Evolutionary conservation across 64 coral and sea anemone genomes (phyloP).

Genomic region (Montipora capricornis): DNA sequence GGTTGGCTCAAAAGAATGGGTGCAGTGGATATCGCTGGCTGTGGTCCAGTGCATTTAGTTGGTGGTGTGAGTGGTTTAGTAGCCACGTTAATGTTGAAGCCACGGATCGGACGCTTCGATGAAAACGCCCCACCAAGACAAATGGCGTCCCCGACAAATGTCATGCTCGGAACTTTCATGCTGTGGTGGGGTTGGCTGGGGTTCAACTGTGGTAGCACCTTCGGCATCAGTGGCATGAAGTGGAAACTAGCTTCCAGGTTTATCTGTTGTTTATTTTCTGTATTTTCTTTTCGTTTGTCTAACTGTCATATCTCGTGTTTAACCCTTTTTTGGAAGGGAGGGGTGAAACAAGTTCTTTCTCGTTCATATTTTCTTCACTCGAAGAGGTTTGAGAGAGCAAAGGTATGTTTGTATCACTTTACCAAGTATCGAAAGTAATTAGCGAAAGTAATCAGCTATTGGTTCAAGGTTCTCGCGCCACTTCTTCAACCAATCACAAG

Average conservation of each 20-base stretch:
- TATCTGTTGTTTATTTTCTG: neutral
- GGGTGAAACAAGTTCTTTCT: too few species aligned
- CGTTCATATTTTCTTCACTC: too few species aligned
- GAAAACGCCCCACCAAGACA: neutral
- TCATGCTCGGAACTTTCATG: slow-evolving; percentile 85
- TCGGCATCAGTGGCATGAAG: slow-evolving; percentile 76
- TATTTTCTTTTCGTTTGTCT: too few species aligned
- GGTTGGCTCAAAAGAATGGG: slow-evolving; percentile 54
- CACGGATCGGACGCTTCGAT: slow-evolving; percentile 72
- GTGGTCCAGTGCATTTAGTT: slow-evolving; percentile 54
- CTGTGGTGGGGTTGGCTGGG: slow-evolving; percentile 91
- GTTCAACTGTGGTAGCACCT: slow-evolving; percentile 87
- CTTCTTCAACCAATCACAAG: too few species aligned
- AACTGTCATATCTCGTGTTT: too few species aligned
- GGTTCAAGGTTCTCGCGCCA: too few species aligned
- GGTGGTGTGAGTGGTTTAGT: slow-evolving; percentile 70
- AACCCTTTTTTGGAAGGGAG: too few species aligned
- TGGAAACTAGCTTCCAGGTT: slow-evolving; percentile 67
- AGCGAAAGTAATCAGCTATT: too few species aligned
- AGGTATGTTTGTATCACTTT: too few species aligned
- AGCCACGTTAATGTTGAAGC: slow-evolving; percentile 69
- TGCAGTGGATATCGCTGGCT: slow-evolving; percentile 60
- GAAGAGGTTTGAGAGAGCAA: too few species aligned
- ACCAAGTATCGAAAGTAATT: too few species aligned
- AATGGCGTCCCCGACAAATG: slow-evolving; percentile 82